A percentile compares a stretch with the other conserved stretches of the same genome.
These are phyloP conservation scores for Myrmecophaga tridactyla DNA, from an alignment of 2,113 vertebrate genomes.

Conservation along the genomic window DNA sequence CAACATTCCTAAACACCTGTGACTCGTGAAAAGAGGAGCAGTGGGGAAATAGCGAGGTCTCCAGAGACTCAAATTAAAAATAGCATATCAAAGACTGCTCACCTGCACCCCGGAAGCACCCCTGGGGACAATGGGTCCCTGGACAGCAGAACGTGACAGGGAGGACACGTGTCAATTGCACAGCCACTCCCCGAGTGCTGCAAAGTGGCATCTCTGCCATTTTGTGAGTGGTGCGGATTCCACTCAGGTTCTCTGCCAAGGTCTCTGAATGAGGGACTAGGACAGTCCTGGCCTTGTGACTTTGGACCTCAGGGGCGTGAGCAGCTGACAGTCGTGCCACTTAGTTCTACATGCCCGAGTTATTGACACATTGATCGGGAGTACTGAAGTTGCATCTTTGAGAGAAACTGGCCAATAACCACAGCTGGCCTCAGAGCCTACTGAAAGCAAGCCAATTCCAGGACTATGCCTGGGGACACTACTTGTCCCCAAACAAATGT, in stretches of 20 bases:
- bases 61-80: no score
- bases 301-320: neutral
- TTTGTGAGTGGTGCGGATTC: no score
- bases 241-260: neutral
- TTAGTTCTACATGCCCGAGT: neutral
- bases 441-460: neutral
- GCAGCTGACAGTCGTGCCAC: no score
- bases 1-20: neutral
- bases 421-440: neutral
- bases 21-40: no score
- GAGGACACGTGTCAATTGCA: neutral
- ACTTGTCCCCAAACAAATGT: neutral
- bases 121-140: neutral
- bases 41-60: neutral
- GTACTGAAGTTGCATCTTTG: neutral
- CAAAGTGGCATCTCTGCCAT: neutral
- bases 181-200: neutral
- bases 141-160: neutral
- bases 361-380: neutral
- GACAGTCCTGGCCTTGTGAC: neutral
- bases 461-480: neutral
- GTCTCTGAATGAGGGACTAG: no score
- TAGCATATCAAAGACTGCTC: accelerated
- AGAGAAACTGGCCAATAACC: neutral
- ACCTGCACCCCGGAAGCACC: no score